Evolutionary conservation across 53 echinoderm and acorn worm species (phyloP).

Genomic region (Actinopyga echinites): DNA sequence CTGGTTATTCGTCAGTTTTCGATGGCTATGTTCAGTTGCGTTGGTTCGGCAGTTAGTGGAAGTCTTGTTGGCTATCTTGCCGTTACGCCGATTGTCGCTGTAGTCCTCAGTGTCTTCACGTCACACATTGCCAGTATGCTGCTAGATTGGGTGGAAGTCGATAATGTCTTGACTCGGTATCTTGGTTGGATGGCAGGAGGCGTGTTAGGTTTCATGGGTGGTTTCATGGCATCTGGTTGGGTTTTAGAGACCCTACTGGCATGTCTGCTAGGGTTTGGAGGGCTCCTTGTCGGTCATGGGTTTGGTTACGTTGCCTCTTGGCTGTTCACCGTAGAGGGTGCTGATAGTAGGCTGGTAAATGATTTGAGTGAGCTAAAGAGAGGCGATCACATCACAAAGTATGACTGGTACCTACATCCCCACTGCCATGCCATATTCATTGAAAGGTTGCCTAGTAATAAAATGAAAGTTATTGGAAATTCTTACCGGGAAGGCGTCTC

Average conservation of each 20-base stretch:
- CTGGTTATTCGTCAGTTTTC: conserved; percentile 39
- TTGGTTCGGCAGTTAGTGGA: conserved; percentile 16
- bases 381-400: conserved; percentile 27
- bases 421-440: conserved; percentile 25
- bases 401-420: conserved; percentile 34
- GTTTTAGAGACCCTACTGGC: conserved; percentile 9
- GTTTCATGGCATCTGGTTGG: conserved; percentile 1
- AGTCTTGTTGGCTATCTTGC: conserved; percentile 8
- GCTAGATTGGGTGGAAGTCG: not conserved
- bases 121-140: conserved; percentile 16
- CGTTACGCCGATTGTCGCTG: not conserved
- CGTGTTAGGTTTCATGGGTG: conserved; percentile 14
- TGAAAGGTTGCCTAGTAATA: not conserved
- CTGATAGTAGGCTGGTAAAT: conserved; percentile 1
- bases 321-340: not conserved
- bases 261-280: conserved; percentile 26
- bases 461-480: conserved; percentile 20
- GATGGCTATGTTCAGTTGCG: conserved; percentile 21
- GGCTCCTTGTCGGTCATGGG: not conserved
- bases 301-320: conserved; percentile 18
- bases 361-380: not conserved
- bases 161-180: not conserved
- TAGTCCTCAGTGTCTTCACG: not conserved
- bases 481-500: not conserved
- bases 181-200: conserved; percentile 40